Evolutionary conservation across 2,888 invertebrate genomes (phyloP).

Genomic region (Pocota personata): DNA sequence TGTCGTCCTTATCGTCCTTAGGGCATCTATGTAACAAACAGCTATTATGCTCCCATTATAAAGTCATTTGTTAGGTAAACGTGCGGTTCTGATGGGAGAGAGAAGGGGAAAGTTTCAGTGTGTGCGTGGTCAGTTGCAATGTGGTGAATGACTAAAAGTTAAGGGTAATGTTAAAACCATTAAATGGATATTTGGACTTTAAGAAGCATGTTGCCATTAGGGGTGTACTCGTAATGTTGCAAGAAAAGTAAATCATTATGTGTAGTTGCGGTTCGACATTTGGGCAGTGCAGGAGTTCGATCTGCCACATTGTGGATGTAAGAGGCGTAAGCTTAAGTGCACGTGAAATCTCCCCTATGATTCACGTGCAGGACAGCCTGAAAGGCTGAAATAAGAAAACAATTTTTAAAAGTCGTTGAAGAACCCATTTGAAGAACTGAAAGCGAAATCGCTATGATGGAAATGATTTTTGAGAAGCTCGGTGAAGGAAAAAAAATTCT

Average conservation of each 20-base stretch:
- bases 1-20: slow-evolving; percentile 22
- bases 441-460: too few species aligned
- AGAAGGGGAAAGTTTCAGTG: neutral
- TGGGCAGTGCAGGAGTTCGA: neutral
- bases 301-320: too few species aligned
- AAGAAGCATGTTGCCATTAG: neutral
- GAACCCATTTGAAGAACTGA: too few species aligned
- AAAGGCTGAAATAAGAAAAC: too few species aligned
- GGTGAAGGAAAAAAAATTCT: too few species aligned
- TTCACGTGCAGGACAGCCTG: too few species aligned
- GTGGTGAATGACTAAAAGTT: neutral
- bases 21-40: slow-evolving; percentile 49
- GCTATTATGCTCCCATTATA: slow-evolving; percentile 65
- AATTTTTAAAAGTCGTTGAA: too few species aligned
- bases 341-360: too few species aligned
- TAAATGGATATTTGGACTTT: neutral
- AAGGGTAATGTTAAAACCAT: slow-evolving; percentile 8
- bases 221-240: neutral
- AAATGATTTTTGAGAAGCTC: too few species aligned
- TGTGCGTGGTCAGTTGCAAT: slow-evolving; percentile 39
- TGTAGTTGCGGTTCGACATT: neutral
- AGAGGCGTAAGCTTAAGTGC: too few species aligned
- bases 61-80: slow-evolving; percentile 60
- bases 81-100: slow-evolving; percentile 2
- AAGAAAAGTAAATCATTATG: neutral